Percentiles rank a stretch among this genome's conserved stretches.
Evolutionary conservation across 2,888 invertebrate genomes (phyloP).

Genomic region (Acanthosepion esculentum): DNA sequence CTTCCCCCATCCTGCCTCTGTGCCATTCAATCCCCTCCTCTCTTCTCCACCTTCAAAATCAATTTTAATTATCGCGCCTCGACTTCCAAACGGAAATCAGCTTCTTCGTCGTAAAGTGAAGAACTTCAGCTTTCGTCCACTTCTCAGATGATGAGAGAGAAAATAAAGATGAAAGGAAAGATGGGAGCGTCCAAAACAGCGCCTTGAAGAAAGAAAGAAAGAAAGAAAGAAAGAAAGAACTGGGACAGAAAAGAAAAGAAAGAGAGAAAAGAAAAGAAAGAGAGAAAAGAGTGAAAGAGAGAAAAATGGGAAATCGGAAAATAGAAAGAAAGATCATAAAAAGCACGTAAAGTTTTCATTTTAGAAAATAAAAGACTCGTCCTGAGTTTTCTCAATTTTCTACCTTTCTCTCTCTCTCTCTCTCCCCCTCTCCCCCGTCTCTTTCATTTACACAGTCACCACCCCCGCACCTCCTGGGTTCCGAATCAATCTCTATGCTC

Average conservation of each 20-base stretch:
- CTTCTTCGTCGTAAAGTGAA: background rate
- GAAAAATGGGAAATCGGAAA: no score
- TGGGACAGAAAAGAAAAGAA: background rate
- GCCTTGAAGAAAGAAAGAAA: background rate
- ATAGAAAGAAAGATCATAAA: background rate
- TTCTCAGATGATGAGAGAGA: background rate
- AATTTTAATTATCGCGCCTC: constrained; percentile 12
- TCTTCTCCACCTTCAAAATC: background rate
- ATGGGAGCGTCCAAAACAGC: background rate
- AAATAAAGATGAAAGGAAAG: background rate
- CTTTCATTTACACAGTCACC: background rate
- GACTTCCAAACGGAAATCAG: background rate
- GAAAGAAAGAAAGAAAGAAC: background rate
- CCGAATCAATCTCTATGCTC: background rate
- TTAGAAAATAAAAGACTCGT: background rate
- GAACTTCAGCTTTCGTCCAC: background rate
- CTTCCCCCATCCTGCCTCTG: background rate
- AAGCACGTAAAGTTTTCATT: background rate
- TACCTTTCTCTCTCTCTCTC: background rate
- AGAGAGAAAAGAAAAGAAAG: no score
- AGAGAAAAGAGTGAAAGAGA: no score
- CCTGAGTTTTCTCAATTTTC: background rate
- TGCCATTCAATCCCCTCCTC: background rate
- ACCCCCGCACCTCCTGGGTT: background rate
- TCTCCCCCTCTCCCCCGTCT: no score